Evolutionary conservation across 2,113 vertebrate genomes (phyloP).

Genomic region (Anseranas semipalmata): DNA sequence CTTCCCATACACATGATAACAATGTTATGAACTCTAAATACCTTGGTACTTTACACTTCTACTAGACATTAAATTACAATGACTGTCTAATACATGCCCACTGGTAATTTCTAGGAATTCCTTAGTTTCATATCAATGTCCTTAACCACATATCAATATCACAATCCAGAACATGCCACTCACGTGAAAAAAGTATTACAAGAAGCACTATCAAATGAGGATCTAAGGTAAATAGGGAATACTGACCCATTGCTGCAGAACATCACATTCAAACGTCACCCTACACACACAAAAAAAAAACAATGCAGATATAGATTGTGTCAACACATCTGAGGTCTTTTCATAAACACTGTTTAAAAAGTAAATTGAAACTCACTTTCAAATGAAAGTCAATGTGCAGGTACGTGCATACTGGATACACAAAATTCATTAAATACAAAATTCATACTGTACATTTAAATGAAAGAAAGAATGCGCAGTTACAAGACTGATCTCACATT

Average conservation of each 20-base stretch:
- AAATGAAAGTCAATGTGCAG: slow-evolving; percentile 85
- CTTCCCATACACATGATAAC: slow-evolving; percentile 85
- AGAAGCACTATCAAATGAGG: slow-evolving; percentile 82
- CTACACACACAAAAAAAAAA: slow-evolving; percentile 76
- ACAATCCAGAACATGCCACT: slow-evolving; percentile 89
- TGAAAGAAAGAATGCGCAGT: slow-evolving; percentile 78
- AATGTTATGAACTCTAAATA: slow-evolving; percentile 82
- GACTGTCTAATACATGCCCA: slow-evolving; percentile 87
- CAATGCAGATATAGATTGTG: slow-evolving; percentile 74
- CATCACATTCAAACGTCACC: slow-evolving; percentile 82
- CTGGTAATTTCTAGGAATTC: slow-evolving; percentile 82
- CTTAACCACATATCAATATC: slow-evolving; percentile 84
- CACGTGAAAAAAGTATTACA: slow-evolving; percentile 86
- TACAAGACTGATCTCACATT: slow-evolving; percentile 75
- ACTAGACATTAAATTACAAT: slow-evolving; percentile 83
- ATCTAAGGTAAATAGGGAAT: slow-evolving; percentile 74
- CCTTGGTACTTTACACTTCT: slow-evolving; percentile 80
- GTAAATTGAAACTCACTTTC: slow-evolving; percentile 79
- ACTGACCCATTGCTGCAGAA: slow-evolving; percentile 79
- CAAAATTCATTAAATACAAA: slow-evolving; percentile 85
- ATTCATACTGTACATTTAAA: slow-evolving; percentile 79
- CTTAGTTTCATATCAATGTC: slow-evolving; percentile 84
- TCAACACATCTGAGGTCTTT: slow-evolving; percentile 75
- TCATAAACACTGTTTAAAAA: slow-evolving; percentile 83
- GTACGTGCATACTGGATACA: slow-evolving; percentile 83